Evolutionary conservation across 2,113 vertebrate species (phyloP).

Genomic region (Aphyosemion australe): DNA sequence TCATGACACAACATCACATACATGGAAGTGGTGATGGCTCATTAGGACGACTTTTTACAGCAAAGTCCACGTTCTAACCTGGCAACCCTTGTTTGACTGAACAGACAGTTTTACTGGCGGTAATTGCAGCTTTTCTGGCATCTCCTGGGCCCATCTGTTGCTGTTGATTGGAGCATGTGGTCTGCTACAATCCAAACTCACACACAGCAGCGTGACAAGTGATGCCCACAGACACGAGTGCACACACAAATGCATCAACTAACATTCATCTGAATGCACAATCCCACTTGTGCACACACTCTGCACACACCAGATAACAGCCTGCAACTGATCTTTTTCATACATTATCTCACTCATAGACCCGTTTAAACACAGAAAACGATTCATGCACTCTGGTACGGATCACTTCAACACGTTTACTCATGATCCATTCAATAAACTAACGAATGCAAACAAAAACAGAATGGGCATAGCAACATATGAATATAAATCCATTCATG

Average conservation of each 20-base stretch:
- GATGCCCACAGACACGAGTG: background rate
- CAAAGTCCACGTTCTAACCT: constrained; percentile 32
- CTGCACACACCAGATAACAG: constrained; percentile 4
- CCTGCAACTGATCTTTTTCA: background rate
- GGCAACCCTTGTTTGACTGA: constrained; percentile 21
- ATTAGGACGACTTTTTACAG: constrained; percentile 3
- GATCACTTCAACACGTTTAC: constrained; percentile 8
- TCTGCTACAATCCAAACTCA: constrained; percentile 31
- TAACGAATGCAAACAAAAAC: constrained; percentile 31
- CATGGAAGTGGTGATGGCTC: background rate
- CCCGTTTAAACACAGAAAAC: too few relatives aligned
- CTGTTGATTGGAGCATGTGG: constrained; percentile 53
- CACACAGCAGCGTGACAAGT: constrained; percentile 2
- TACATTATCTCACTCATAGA: too few relatives aligned
- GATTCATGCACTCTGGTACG: background rate
- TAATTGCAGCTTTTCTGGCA: constrained; percentile 64
- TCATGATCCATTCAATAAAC: background rate
- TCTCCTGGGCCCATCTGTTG: constrained; percentile 66
- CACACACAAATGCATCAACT: constrained; percentile 18
- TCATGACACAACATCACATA: background rate
- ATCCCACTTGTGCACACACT: constrained; percentile 25
- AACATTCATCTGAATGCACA: constrained; percentile 4
- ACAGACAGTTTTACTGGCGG: constrained; percentile 56
- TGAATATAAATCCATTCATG: constrained; percentile 18
- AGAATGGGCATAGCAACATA: constrained; percentile 1